Evolutionary conservation across 2,797 vertebrate species (phyloP).

Genomic region (Tenualosa ilisha): DNA sequence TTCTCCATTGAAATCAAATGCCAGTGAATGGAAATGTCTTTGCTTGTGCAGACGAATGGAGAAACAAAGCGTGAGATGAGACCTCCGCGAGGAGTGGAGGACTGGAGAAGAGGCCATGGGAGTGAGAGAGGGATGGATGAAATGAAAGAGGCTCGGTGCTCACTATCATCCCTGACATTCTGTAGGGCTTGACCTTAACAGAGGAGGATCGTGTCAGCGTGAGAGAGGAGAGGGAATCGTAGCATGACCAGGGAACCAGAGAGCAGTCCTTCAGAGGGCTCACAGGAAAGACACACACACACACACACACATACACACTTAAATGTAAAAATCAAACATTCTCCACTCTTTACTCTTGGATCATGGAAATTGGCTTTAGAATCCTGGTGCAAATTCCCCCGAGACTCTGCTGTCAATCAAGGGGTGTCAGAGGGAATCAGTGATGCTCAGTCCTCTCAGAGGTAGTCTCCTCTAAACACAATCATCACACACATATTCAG

Average conservation of each 20-base stretch:
- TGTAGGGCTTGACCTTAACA: conserved; percentile 81
- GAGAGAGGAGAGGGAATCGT: conserved; percentile 69
- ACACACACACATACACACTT: conserved; percentile 18
- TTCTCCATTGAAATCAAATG: not conserved
- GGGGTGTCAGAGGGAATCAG: not conserved
- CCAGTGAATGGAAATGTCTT: not conserved
- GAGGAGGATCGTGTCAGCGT: conserved; percentile 69
- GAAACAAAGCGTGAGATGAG: not conserved
- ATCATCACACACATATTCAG: not conserved
- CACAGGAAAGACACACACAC: conserved; percentile 12
- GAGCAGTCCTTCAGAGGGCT: conserved; percentile 55
- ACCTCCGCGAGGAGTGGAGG: not conserved
- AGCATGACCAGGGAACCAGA: conserved; percentile 60
- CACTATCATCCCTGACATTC: conserved; percentile 75
- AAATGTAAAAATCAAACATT: conserved; percentile 29
- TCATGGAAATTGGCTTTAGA: not conserved
- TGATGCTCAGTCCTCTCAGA: not conserved
- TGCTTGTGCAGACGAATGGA: not conserved
- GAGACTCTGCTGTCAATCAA: not conserved
- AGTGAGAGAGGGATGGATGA: not conserved
- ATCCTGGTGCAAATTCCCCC: not conserved
- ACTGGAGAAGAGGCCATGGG: not conserved
- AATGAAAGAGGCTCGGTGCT: not conserved
- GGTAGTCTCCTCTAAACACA: not conserved
- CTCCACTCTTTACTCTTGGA: conserved; percentile 21